These are phyloP conservation scores for Olivierus martensii DNA, from an alignment of 1,140 invertebrate genomes.

Conservation along the genomic window DNA sequence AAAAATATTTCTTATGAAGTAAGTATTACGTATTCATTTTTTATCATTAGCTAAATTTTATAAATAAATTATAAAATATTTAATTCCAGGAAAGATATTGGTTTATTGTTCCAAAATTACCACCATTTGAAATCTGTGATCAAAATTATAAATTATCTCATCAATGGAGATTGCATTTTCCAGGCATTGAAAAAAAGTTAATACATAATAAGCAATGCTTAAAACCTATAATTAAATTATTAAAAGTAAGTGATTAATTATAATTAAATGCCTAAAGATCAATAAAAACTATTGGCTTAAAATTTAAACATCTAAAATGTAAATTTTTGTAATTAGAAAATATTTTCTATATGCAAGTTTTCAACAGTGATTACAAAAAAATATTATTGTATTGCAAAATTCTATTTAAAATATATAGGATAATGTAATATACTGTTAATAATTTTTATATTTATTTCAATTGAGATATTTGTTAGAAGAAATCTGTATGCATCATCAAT, in stretches of 20 bases:
- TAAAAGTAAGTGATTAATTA: conserved; percentile 6
- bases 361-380: no score
- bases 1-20: background rate
- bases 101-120: background rate
- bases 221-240: conserved; percentile 12
- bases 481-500: no score
- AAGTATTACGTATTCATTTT: background rate
- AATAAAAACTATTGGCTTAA: no score
- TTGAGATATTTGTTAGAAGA: no score
- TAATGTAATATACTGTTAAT: no score
- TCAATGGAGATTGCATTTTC: conserved; percentile 13
- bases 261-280: no score
- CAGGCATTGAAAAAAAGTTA: conserved; percentile 5
- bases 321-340: no score
- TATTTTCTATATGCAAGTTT: no score
- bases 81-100: background rate
- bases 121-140: background rate
- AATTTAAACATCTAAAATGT: no score
- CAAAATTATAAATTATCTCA: background rate
- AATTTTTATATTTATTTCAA: no score
- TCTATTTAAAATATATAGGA: no score
- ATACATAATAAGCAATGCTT: conserved; percentile 5
- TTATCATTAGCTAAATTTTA: background rate
- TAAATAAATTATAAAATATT: background rate
- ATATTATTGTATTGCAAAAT: no score